These are phyloP conservation scores for Heterotilapia buettikoferi DNA, from an alignment of 2,113 vertebrate species.

Conservation along the genomic window DNA sequence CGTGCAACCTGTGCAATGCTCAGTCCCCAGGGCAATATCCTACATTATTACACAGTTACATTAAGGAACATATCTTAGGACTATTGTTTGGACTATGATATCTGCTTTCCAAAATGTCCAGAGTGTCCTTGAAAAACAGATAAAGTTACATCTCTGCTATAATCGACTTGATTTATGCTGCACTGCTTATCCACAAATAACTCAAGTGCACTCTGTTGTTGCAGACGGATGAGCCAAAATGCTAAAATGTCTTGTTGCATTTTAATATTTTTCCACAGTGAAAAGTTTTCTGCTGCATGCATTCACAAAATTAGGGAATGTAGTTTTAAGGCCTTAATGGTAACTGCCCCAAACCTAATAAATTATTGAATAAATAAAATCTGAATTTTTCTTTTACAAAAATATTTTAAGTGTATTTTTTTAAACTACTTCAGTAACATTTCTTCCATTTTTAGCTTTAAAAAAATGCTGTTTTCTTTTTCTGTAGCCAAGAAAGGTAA, in stretches of 20 bases:
- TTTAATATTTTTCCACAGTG: neutral
- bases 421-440: neutral
- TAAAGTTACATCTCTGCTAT: neutral
- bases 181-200: neutral
- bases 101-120: neutral
- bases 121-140: neutral
- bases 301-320: neutral
- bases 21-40: neutral
- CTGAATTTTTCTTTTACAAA: neutral
- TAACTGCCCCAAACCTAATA: neutral
- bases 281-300: neutral
- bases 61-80: neutral
- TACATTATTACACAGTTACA: conserved; percentile 1
- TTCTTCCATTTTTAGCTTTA: neutral
- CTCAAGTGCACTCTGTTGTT: neutral
- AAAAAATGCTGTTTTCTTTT: neutral
- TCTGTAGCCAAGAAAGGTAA: rapidly evolving
- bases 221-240: neutral
- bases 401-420: neutral
- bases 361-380: neutral
- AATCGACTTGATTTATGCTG: neutral
- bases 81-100: neutral
- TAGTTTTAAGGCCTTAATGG: neutral
- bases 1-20: neutral
- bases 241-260: rapidly evolving